Percentiles rank a stretch among this genome's conserved stretches.
These are phyloP conservation scores for Ichneumon xanthorius DNA, from an alignment of 2,888 invertebrate species.

Conservation along the genomic window DNA sequence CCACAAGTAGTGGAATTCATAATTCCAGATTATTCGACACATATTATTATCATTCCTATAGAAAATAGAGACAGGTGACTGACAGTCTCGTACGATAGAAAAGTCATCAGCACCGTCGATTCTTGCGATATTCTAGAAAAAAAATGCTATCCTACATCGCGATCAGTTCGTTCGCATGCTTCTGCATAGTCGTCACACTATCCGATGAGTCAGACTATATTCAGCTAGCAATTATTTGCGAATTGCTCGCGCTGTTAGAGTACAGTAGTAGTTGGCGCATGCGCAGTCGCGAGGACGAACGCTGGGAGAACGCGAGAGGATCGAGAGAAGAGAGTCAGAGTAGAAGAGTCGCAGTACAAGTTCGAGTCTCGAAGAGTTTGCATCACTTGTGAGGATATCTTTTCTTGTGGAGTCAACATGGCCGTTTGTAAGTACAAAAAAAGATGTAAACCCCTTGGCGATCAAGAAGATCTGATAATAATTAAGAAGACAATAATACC, in stretches of 20 bases:
- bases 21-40: not conserved
- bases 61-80: slow-evolving; percentile 5
- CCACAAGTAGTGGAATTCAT: slow-evolving; percentile 7
- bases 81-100: not conserved
- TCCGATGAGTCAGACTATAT: slow-evolving; percentile 56
- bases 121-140: slow-evolving; percentile 18
- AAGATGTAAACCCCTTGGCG: not conserved
- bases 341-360: slow-evolving; percentile 58
- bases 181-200: slow-evolving; percentile 39
- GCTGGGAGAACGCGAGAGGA: not conserved
- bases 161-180: slow-evolving; percentile 23
- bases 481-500: not conserved
- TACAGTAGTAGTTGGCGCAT: slow-evolving; percentile 50
- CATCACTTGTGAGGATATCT: slow-evolving; percentile 58
- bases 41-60: not conserved
- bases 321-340: slow-evolving; percentile 1
- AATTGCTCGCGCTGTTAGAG: slow-evolving; percentile 42
- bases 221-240: slow-evolving; percentile 62
- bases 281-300: slow-evolving; percentile 5
- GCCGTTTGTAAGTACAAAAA: slow-evolving; percentile 62
- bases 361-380: slow-evolving; percentile 56
- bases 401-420: slow-evolving; percentile 47
- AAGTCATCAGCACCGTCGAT: not conserved
- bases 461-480: not conserved
- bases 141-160: not conserved